Evolutionary conservation across 2,113 vertebrate species (phyloP), one percentile per base, ranked within the genome.

Genomic region (Puffinus mauretanicus): DNA sequence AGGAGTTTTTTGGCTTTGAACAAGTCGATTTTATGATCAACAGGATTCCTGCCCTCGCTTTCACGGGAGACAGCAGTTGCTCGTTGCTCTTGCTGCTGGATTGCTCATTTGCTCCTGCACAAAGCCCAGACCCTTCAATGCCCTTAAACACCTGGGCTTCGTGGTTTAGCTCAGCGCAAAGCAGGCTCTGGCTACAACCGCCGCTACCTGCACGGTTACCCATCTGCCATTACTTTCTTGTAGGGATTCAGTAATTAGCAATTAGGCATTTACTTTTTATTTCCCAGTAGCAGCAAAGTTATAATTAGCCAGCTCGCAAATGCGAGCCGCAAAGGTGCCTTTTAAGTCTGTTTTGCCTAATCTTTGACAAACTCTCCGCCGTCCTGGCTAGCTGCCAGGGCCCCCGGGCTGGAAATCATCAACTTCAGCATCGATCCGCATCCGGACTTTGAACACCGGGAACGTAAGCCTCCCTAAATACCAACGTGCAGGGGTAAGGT

Each of bases 261-360:
- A 93, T 86, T 84, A 95, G 52, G 51, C 86, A 32, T 76, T 64
- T 73, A 8, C 22, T 58, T 65, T 84, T 52, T 65, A 55, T 81
- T 95, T 51, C 65, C 52, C 65, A 38, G 85, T 2, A 86, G 79
- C 82, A n/a, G 46, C 49, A 15, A 81, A 86, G 61, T 65, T 91
- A 73, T 93, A 88, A 96, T 94, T 72, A 95, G 86, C 52, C 73
- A 27, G 62, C 75, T 71, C 16, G 3, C 26, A 70, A 65, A 49
- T 1, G 7, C 25, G 13, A 42, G 29, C 88, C 90, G 81, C 92
- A 80, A 94, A 96, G 71, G 71, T 75, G 55, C 32, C 67, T 96
- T 93, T 93, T 78, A 90, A 88, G 82, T 27, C 55, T 65, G 64
- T 93, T 94, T 95, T 88, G 64, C 67, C 82, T 60, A 58, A 90